Base-by-base conservation (phyloP, 2,113 vertebrate genomes). In the Phalacrocorax pelagicus region DNA sequence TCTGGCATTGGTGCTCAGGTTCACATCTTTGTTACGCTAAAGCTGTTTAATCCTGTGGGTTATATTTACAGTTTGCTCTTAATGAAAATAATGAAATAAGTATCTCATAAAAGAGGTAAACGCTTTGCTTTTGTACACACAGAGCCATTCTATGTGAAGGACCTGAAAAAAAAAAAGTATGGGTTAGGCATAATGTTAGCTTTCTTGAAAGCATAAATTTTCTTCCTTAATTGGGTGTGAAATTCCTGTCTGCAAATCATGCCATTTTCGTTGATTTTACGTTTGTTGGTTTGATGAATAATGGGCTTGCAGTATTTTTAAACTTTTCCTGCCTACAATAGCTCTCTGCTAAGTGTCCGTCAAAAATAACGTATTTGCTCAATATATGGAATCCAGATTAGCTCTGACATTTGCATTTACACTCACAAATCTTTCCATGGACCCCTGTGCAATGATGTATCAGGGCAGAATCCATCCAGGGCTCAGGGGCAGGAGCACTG, bases 401-500 rank as follows among this genome's bases (percentile, higher is more conserved):
- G 42, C 66, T 71, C 75, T 75, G 49, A n/a, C 34, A 57, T 84
- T 74, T 26, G 34, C 7, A 2, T 94, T 77, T 71, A 8, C 6
- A 4, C 27, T 87, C 51, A 69, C 30, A 54, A 51, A 82, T 62
- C 34, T 87, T 85, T 65, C 38, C 30, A 3, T 14, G 36, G 3
- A 12, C 32, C 8, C 20, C 23, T 20, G 9, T 52, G 26, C 5
- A 5, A 10, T 0, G 0, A 3, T 14, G 18, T 13, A 5, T 22
- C n/a, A 51, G 54, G 44, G 8, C 47, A 80, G 42, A 70, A 67
- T 74, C 61, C 1, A 1, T 11, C 14, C 9, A 0, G 21, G 57
- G 21, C 16, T 49, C 4, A 0, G 5, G 32, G 44, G 3, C 49
- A 40, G 65, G 42, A 71, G 15, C 0, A 0, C 0, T 1, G 3